Evolutionary conservation across 2,113 vertebrate genomes (phyloP).

Genomic region (Cyprinodon brontotheroides): DNA sequence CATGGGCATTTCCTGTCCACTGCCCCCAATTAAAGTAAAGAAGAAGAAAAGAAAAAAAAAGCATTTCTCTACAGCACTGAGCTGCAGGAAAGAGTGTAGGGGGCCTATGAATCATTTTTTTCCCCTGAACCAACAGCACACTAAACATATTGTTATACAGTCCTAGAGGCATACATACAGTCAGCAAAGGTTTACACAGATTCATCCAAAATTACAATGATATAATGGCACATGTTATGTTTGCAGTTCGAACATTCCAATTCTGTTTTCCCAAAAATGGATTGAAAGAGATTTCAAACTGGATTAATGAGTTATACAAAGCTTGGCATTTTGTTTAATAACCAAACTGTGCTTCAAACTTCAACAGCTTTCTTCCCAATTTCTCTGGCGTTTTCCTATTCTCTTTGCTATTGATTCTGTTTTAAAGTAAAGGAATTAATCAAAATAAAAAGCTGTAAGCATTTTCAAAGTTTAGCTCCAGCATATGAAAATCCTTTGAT

Average conservation of each 20-base stretch:
- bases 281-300: background rate
- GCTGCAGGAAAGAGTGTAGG: constrained; percentile 25
- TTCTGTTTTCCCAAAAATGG: background rate
- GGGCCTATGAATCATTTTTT: background rate
- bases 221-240: background rate
- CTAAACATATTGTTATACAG: background rate
- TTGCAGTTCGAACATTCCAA: background rate
- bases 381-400: background rate
- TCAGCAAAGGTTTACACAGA: background rate
- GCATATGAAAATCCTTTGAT: background rate
- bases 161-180: background rate
- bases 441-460: too few relatives aligned
- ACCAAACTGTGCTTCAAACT: too few relatives aligned
- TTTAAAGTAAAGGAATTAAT: too few relatives aligned
- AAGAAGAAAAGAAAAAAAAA: constrained; percentile 50
- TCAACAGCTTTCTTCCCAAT: too few relatives aligned
- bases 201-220: background rate
- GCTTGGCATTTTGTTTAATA: background rate
- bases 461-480: background rate
- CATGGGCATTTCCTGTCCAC: constrained; percentile 78
- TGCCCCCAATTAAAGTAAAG: constrained; percentile 59
- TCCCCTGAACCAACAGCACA: background rate
- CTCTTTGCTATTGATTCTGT: background rate
- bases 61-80: constrained; percentile 57
- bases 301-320: background rate